These are phyloP conservation scores for Coenobita brevimanus DNA, from an alignment of 1,140 invertebrate genomes.

Conservation along the genomic window DNA sequence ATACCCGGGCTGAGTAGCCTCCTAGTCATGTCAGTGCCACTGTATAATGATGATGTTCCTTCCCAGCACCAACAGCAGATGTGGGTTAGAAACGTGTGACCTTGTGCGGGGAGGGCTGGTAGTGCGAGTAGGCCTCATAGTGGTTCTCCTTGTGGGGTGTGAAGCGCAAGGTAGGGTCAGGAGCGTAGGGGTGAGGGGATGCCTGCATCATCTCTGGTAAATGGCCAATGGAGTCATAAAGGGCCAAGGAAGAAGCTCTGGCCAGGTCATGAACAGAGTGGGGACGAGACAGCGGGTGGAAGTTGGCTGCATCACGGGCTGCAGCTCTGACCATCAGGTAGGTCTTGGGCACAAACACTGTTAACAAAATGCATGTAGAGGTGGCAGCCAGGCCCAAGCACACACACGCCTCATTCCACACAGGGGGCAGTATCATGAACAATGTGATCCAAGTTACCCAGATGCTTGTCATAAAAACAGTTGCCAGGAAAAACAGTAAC, in stretches of 20 bases:
- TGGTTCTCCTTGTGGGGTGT: conserved; percentile 31
- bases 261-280: conserved; percentile 40
- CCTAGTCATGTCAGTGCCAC: too few species aligned
- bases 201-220: conserved; percentile 60
- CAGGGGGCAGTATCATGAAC: conserved; percentile 74
- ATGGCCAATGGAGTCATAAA: conserved; percentile 72
- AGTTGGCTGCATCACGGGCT: conserved; percentile 74
- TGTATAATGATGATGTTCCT: too few species aligned
- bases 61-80: too few species aligned
- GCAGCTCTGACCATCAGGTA: conserved; percentile 77
- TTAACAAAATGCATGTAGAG: conserved; percentile 76
- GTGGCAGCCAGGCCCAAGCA: conserved; percentile 77
- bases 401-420: conserved; percentile 76
- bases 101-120: conserved; percentile 60
- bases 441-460: conserved; percentile 77
- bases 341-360: conserved; percentile 78
- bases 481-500: conserved; percentile 76
- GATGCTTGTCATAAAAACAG: conserved; percentile 74
- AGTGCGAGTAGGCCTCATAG: conserved; percentile 56
- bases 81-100: conserved; percentile 52
- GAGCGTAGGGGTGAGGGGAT: conserved; percentile 25
- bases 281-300: conserved; percentile 63
- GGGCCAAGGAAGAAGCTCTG: conserved; percentile 70
- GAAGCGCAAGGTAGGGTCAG: conserved; percentile 48
- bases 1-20: too few species aligned